A percentile compares a stretch with the other conserved stretches of the same genome.
These are phyloP conservation scores for Zeus faber DNA, from an alignment of 2,113 vertebrate species.

Conservation along the genomic window DNA sequence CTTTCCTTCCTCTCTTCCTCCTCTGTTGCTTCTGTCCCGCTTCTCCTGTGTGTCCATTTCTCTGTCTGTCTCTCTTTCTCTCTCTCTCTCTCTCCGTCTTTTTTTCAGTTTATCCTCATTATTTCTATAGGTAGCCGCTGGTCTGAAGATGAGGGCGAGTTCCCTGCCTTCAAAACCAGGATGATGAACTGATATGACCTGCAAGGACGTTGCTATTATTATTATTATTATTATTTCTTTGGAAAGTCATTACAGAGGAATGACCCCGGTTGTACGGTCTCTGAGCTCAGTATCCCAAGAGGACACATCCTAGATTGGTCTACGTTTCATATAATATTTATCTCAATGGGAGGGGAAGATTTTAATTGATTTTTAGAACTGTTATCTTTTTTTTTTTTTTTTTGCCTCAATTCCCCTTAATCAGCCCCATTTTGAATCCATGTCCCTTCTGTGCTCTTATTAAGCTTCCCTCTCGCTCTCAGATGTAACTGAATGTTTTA, in stretches of 20 bases:
- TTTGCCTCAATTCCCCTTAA: conserved; percentile 41
- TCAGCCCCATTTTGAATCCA: conserved; percentile 28
- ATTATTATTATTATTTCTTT: conserved; percentile 5
- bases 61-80: conserved; percentile 16
- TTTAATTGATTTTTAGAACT: conserved; percentile 77
- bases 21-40: conserved; percentile 29
- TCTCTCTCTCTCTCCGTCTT: conserved; percentile 22
- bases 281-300: conserved; percentile 81
- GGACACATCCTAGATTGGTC: conserved; percentile 86
- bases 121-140: conserved; percentile 91
- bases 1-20: conserved; percentile 10
- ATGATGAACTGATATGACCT: conserved; percentile 65
- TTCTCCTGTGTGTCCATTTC: conserved; percentile 3
- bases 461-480: conserved; percentile 61
- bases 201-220: conserved; percentile 28
- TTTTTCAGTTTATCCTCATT: conserved; percentile 91
- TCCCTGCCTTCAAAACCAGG: conserved; percentile 68
- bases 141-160: conserved; percentile 64
- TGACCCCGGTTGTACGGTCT: no score
- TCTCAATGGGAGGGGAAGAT: conserved; percentile 73
- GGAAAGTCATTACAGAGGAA: no score
- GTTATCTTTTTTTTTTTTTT: conserved; percentile 42
- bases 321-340: conserved; percentile 87
- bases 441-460: conserved; percentile 48
- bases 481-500: conserved; percentile 72